Conservation (phyloP, 1,140 invertebrate species). For the Homarus americanus region DNA sequence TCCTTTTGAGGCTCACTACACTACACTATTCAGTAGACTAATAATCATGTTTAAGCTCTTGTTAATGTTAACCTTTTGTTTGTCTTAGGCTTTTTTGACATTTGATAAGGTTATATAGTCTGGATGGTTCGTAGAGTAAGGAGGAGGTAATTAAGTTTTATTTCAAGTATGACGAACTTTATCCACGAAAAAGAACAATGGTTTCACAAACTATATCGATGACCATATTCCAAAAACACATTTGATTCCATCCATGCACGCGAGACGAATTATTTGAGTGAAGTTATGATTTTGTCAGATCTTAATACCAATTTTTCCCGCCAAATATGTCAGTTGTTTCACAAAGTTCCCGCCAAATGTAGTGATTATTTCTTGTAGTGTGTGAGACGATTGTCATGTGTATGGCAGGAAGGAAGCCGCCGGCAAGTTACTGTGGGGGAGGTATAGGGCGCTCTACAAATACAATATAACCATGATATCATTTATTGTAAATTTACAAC, state of each 20-base stretch:
- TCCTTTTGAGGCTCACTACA: background rate
- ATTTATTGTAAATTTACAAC: background rate
- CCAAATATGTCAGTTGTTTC: background rate
- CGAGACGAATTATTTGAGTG: background rate
- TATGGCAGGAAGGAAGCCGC: background rate
- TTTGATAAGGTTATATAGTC: background rate
- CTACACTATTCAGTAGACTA: background rate
- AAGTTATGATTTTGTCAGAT: constrained; percentile 3
- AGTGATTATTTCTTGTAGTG: background rate
- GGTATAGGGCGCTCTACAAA: background rate
- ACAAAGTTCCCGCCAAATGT: background rate
- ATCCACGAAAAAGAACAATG: background rate
- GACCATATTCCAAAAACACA: background rate
- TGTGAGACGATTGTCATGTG: background rate
- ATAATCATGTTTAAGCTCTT: constrained; percentile 8
- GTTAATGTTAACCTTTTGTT: constrained; percentile 2
- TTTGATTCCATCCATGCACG: constrained; percentile 7
- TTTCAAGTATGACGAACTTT: background rate
- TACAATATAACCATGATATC: background rate
- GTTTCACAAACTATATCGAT: background rate
- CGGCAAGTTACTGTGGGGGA: background rate
- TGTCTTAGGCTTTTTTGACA: background rate
- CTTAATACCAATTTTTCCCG: background rate
- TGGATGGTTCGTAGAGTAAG: background rate
- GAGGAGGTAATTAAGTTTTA: background rate